phyloP scores from a whole-genome alignment of 2,797 vertebrate genomes.

The Chelonia mydas region DNA sequence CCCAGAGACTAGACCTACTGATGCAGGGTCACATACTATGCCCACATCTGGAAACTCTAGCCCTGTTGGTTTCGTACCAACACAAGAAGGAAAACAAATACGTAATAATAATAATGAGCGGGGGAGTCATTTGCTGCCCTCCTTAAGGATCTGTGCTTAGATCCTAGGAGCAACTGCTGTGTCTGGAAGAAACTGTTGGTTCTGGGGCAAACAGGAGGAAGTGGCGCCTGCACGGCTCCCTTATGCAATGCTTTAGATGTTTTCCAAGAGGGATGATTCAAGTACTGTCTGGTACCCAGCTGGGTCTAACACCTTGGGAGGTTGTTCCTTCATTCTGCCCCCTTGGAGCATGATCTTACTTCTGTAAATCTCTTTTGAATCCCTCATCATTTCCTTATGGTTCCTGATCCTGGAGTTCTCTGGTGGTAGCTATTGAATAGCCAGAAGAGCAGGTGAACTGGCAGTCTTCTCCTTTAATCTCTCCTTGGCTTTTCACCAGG shows the following conservation, averaged over 20 bases:
- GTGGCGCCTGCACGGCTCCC: background rate
- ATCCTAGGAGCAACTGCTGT: background rate
- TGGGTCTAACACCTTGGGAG: background rate
- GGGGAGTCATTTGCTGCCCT: background rate
- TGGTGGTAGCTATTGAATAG: background rate
- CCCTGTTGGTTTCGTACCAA: fast-evolving
- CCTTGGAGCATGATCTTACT: background rate
- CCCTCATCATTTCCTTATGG: background rate
- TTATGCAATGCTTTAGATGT: fast-evolving
- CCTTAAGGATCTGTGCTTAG: background rate
- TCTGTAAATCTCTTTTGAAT: background rate
- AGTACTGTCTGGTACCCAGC: background rate
- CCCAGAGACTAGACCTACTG: background rate
- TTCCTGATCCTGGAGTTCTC: background rate
- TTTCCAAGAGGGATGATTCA: background rate
- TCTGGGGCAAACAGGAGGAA: background rate
- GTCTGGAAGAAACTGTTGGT: too few species aligned
- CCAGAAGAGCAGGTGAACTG: background rate
- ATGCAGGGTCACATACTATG: fast-evolving
- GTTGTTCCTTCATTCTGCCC: background rate
- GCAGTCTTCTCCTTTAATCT: background rate
- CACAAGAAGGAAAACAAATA: background rate
- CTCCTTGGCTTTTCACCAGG: background rate
- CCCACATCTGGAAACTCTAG: background rate
- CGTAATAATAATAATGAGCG: fast-evolving